Evolutionary conservation across 2,888 invertebrate genomes (phyloP), one percentile per base, ranked within the genome.

Genomic region (Doris montereyensis): DNA sequence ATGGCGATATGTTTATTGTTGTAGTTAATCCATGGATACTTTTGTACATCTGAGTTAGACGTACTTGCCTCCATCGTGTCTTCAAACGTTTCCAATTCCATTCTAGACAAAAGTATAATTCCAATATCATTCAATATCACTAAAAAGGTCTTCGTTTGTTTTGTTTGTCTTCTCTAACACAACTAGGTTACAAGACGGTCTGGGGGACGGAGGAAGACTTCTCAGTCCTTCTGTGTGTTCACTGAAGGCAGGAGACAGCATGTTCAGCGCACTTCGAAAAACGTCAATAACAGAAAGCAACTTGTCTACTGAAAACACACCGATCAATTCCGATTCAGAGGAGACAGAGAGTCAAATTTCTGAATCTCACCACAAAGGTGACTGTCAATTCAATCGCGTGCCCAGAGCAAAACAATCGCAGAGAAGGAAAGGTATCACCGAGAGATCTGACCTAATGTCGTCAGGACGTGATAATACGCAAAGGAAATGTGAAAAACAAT

Each of bases 151-250:
- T 8, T 52, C 52, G 8, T 8, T 52, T 13, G 8, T 8, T 8
- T 8, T 52, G 52, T 52, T 52, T 52, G 52, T 52, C 52, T 52
- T n/a, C n/a, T n/a, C n/a, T n/a, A n/a, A n/a, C n/a, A n/a, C n/a
- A n/a, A n/a, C n/a, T 79, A 87, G 87, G 26, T 79, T 87, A 3
- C 83, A 82, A 24, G 79, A 81, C 52, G 78, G 83, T 5, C 81
- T 83, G 21, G 82, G 82, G 0, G 74, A 83, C 17, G 79, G 80
- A 4, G 84, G 83, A 0, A 77, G 84, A 17, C 84, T 87, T 5
- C 79, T 81, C 8, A 85, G 86, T 0, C 87, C 86, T 0, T 81
- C 82, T 28, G 68, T 32, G 52, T 62, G 65, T 32, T 74, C 81
- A 4, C 78, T 78, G 67, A 78, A 58, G 13, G 81, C 72, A n/a